phyloP scores from a whole-genome alignment of 2,888 invertebrate genomes.

The Nasonia oneida region DNA sequence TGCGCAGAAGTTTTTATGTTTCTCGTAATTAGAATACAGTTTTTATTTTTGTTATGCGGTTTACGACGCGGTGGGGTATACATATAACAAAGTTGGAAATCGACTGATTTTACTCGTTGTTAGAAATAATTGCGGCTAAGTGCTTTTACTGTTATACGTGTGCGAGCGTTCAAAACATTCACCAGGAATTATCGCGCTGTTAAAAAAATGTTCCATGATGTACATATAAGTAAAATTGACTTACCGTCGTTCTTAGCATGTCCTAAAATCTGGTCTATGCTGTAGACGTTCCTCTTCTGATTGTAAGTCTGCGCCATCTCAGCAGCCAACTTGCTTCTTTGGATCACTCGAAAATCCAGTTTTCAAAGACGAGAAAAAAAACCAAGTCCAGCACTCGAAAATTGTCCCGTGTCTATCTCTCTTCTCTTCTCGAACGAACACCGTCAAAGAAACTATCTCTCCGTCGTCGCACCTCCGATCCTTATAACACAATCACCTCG shows the following conservation, averaged over 20 bases:
- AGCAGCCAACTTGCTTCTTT: background rate
- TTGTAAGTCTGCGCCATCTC: slow-evolving; percentile 77
- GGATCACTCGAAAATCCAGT: background rate
- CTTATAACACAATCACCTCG: background rate
- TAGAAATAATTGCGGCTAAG: background rate
- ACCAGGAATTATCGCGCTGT: background rate
- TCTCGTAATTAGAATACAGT: too few relatives aligned
- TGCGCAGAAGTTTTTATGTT: too few relatives aligned
- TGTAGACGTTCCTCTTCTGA: slow-evolving; percentile 79
- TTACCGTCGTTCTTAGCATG: slow-evolving; percentile 77
- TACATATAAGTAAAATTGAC: slow-evolving; percentile 48
- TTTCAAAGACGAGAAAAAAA: too few relatives aligned
- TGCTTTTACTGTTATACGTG: background rate
- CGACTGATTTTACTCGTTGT: background rate
- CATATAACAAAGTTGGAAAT: too few relatives aligned
- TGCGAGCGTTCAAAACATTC: background rate
- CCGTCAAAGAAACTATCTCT: slow-evolving; percentile 55
- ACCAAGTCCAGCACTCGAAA: background rate
- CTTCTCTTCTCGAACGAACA: background rate
- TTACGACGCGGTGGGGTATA: background rate
- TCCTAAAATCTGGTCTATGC: slow-evolving; percentile 79
- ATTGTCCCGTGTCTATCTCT: background rate
- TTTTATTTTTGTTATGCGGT: background rate
- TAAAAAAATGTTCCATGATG: background rate
- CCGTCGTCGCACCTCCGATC: slow-evolving; percentile 58